Evolutionary conservation across 2,113 vertebrate genomes (phyloP).

Genomic region (Spilogale gracilis): DNA sequence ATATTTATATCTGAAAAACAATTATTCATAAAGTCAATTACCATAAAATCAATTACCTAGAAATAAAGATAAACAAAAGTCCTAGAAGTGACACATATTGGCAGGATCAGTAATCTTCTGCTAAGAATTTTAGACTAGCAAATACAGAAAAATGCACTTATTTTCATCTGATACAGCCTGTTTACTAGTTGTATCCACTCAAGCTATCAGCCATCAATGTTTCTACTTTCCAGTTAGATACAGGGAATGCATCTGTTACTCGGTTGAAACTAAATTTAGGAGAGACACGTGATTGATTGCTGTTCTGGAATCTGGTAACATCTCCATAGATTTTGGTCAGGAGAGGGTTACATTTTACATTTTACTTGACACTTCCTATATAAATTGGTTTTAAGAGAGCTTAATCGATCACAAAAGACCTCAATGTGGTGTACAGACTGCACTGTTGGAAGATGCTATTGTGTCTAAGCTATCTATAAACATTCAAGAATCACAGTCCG

Average conservation of each 20-base stretch:
- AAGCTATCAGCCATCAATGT: neutral
- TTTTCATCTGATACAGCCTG: neutral
- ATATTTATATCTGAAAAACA: neutral
- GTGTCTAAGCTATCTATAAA: neutral
- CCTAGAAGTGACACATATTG: neutral
- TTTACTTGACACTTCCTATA: neutral
- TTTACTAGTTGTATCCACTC: neutral
- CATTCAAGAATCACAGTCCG: neutral
- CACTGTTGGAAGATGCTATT: neutral
- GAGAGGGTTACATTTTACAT: neutral
- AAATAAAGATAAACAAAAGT: neutral
- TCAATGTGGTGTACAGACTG: neutral
- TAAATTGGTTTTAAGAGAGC: neutral
- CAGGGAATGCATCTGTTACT: neutral
- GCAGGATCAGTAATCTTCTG: neutral
- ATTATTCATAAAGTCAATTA: neutral
- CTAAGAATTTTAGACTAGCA: neutral
- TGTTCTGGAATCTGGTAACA: neutral
- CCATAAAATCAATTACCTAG: neutral
- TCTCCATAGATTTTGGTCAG: neutral
- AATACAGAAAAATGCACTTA: neutral
- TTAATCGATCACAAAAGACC: neutral
- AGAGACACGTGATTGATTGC: neutral
- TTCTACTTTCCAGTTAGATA: neutral
- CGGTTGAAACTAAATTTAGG: conserved; percentile 28